Evolutionary conservation across 2,888 invertebrate species (phyloP), one percentile per base, ranked within the genome.

Genomic region (Gastrophysa polygoni): DNA sequence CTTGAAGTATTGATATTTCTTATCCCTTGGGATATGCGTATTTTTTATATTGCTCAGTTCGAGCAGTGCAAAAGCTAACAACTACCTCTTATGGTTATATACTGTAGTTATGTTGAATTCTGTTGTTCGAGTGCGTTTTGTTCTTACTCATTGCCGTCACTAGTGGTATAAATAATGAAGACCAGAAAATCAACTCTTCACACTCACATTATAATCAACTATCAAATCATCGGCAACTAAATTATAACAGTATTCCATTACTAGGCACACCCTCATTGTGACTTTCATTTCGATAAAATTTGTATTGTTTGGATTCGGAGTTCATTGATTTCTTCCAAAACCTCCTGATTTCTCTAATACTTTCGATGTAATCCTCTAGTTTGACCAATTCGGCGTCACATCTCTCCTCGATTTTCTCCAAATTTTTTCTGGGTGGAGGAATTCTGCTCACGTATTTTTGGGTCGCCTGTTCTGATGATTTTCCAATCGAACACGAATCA

Each of bases 291-390:
- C 6, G 4, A n/a, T 14, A 2, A 2, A 2, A 3, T 38, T 38
- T 11, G 38, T 14, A 14, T 2, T 4, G 14, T 14, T 38, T 14
- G 4, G 6, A 38, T 1, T 38, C 14, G 4, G 20, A 20, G 2
- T 47, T 24, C 24, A 18, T n/a, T 1, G 47, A 20, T 1, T 18
- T 47, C 1, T 32, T 52, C 52, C 24, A 52, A 8, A 17, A 29
- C 52, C 6, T 52, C 29, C 52, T 28, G 4, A 52, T 29, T 32
- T 52, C 52, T 14, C 17, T 52, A 1, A 52, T 28, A 34, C 28
- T 52, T 2, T 28, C 10, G 14, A 52, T 52, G 11, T 52, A 52
- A 8, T 32, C 10, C 17, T 52, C 8, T 4, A 52, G 29, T 11
- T 28, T 52, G 1, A 52, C 17, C 16, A 52, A 18, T 18, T 52